Percentiles rank a stretch among this genome's conserved stretches.
Evolutionary conservation across 2,888 invertebrate genomes (phyloP).

Genomic region (Aleiodes leptofemur): DNA sequence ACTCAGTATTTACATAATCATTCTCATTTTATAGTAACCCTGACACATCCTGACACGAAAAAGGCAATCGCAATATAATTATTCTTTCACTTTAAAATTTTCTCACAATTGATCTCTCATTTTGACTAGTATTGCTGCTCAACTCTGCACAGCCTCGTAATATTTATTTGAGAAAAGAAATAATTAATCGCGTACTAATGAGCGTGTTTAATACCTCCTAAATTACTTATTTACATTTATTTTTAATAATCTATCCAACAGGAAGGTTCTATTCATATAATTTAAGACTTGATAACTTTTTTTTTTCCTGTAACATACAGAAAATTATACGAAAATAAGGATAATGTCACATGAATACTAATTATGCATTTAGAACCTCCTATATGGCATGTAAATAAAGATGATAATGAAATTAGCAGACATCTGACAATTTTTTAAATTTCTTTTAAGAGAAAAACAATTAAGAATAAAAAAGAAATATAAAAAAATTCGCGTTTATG

Average conservation of each 20-base stretch:
- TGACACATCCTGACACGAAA: background rate
- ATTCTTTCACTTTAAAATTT: background rate
- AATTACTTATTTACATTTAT: background rate
- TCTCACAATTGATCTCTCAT: background rate
- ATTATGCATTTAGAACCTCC: background rate
- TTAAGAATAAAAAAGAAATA: too few species aligned
- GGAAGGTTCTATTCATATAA: background rate
- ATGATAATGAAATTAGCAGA: too few species aligned
- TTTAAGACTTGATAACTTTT: background rate
- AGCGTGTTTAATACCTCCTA: too few species aligned
- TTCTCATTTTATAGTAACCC: background rate
- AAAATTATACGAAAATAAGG: background rate
- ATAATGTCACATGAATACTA: conserved; percentile 9
- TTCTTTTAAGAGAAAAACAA: too few species aligned
- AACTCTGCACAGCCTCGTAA: background rate
- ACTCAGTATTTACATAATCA: conserved; percentile 19
- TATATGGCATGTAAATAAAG: conserved; percentile 20
- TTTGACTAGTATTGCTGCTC: conserved; percentile 22
- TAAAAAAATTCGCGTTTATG: too few species aligned
- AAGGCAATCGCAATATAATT: conserved; percentile 1
- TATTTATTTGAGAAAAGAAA: background rate
- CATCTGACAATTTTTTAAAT: too few species aligned
- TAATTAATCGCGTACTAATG: background rate
- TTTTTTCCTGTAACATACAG: background rate
- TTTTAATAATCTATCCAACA: background rate